phyloP scores from a whole-genome alignment of 2,888 invertebrate genomes.

The Atherix ibis region DNA sequence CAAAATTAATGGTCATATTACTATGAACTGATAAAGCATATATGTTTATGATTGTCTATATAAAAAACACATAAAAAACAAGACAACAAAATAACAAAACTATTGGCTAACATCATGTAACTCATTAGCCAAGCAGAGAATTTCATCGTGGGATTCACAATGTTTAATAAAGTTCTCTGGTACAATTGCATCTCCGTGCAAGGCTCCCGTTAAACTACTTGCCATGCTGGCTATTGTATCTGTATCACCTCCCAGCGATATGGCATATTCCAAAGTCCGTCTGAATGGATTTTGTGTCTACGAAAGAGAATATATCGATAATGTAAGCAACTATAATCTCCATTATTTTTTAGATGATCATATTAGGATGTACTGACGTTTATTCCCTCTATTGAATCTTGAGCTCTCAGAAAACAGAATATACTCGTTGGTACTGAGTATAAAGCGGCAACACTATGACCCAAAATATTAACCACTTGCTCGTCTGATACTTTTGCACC shows the following conservation, averaged over 20 bases:
- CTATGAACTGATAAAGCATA: too few relatives aligned
- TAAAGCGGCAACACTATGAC: slow-evolving; percentile 45
- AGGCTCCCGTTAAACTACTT: slow-evolving; percentile 52
- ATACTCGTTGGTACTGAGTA: slow-evolving; percentile 58
- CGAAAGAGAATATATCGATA: too few relatives aligned
- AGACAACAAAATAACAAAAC: too few relatives aligned
- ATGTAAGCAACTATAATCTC: too few relatives aligned
- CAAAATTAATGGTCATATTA: too few relatives aligned
- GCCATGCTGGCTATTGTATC: slow-evolving; percentile 66
- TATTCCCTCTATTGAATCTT: slow-evolving; percentile 34
- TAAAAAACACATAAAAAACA: too few relatives aligned
- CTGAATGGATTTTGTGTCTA: slow-evolving; percentile 42
- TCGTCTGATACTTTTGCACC: slow-evolving; percentile 31
- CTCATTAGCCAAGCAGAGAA: slow-evolving; percentile 37
- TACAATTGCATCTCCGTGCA: slow-evolving; percentile 42
- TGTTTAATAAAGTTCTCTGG: slow-evolving; percentile 35
- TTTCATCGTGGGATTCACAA: slow-evolving; percentile 42
- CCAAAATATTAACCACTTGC: slow-evolving; percentile 38
- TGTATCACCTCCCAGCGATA: slow-evolving; percentile 58
- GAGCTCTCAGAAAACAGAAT: slow-evolving; percentile 46
- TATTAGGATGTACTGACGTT: slow-evolving; percentile 33
- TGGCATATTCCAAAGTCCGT: slow-evolving; percentile 50
- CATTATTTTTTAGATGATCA: too few relatives aligned
- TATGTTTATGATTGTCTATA: too few relatives aligned
- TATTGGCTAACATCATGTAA: slow-evolving; percentile 20